Conservation (phyloP, 2,797 vertebrate species). For the Carcharodon carcharias region DNA sequence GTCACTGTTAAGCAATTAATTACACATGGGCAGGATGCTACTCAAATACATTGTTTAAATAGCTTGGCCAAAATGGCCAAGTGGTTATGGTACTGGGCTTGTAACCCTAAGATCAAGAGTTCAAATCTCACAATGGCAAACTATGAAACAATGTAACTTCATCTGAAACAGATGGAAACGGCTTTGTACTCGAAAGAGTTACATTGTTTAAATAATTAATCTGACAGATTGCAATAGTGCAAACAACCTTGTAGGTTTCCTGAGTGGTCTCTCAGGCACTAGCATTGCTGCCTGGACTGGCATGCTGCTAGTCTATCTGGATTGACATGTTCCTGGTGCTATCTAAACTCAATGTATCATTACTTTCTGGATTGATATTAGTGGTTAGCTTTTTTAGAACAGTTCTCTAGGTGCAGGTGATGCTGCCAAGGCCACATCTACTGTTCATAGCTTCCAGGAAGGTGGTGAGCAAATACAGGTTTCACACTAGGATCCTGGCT, state of each 20-base stretch:
- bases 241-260: not conserved
- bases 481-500: not conserved
- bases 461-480: not conserved
- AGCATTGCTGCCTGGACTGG: not conserved
- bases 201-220: slow-evolving; percentile 15
- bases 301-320: not conserved
- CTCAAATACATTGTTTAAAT: not conserved
- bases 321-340: not conserved
- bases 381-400: not conserved
- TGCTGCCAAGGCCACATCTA: not conserved
- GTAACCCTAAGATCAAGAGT: too few species aligned
- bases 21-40: not conserved
- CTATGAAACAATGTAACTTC: too few species aligned
- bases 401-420: not conserved
- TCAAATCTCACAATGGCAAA: too few species aligned
- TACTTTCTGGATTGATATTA: not conserved
- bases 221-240: not conserved
- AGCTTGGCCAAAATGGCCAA: too few species aligned
- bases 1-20: slow-evolving; percentile 13
- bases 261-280: not conserved
- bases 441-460: not conserved
- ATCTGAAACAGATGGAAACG: too few species aligned
- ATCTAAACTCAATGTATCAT: not conserved
- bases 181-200: too few species aligned
- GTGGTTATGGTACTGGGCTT: too few species aligned